These are phyloP conservation scores for Listrodromus nycthemerus DNA, from an alignment of 2,888 invertebrate genomes.

Conservation along the genomic window DNA sequence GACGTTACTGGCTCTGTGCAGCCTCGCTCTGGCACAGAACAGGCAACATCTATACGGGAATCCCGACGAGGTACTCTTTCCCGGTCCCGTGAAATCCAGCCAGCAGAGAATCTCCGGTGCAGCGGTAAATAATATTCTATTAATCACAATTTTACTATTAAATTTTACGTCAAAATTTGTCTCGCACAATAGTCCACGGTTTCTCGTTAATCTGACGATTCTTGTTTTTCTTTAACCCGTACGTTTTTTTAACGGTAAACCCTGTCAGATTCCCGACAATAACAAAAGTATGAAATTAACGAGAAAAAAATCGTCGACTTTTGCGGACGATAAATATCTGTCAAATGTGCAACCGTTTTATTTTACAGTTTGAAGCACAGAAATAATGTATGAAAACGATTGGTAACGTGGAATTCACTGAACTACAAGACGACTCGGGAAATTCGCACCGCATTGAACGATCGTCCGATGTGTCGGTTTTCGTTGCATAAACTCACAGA, in stretches of 20 bases:
- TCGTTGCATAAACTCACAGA: neutral
- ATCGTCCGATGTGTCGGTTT: neutral
- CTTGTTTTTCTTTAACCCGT: neutral
- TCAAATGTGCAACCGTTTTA: neutral
- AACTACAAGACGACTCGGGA: neutral
- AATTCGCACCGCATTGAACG: neutral
- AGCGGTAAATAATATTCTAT: conserved; percentile 13
- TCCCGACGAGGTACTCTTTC: conserved; percentile 69
- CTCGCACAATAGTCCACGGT: neutral
- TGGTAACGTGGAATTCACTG: neutral
- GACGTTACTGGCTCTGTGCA: conserved; percentile 57
- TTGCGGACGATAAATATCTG: neutral
- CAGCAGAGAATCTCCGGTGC: neutral
- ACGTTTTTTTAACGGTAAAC: neutral
- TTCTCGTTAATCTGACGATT: neutral
- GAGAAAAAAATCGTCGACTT: neutral
- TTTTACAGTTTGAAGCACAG: neutral
- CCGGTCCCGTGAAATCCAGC: conserved; percentile 59
- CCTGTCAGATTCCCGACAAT: neutral
- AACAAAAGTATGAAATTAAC: neutral
- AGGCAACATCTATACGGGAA: conserved; percentile 46
- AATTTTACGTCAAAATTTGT: neutral
- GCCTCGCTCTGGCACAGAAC: conserved; percentile 61
- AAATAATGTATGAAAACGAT: neutral
- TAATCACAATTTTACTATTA: neutral